Base-by-base conservation (phyloP, 2,113 vertebrate genomes). In the Naja naja region DNA sequence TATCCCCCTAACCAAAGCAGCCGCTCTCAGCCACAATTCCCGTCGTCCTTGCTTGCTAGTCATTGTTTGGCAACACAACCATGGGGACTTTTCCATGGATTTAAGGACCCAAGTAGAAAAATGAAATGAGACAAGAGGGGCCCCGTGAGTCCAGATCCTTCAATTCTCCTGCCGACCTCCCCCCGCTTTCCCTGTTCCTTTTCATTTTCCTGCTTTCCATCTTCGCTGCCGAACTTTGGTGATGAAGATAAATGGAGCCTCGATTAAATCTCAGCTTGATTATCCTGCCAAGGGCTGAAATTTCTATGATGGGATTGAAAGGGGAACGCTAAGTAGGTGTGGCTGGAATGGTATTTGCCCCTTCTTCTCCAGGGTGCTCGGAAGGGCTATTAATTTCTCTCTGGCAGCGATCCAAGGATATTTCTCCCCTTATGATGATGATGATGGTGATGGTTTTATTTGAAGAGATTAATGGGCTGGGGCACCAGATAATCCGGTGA, bases 401-500 rank as follows among this genome's bases (percentile, higher is more conserved):
- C 94, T 98, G 97, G 98, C 97, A 92, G 93, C 96, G 89, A 92
- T 96, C 98, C 98, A 98, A 95, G 74, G 94, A n/a, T 94, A 95
- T 94, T 94, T 49, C 88, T 43, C 54, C 55, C 60, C 88, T 47
- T 43, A 49, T 74, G 34, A 55, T 85, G 64, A 56, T 64, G 54
- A 23, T 85, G 69, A 39, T 92, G 89, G 86, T 91, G 96, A 97
- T 98, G 97, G 97, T 98, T 98, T 97, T 98, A 97, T 98, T 97
- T 97, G 30, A 94, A 22, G 97, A 98, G 98, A 98, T 98, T 98
- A 97, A 98, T 98, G 97, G 97, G 96, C 95, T 94, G 88, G 98
- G 97, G 97, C 98, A 97, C 96, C 95, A 94, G 97, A 10, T 96
- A 95, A 97, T 97, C 97, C 96, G 94, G 96, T 94, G 95, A 95